Percentiles rank a stretch among this genome's conserved stretches.
Conservation (phyloP, 2,888 invertebrate genomes). For the Nipponacmea schrenckii region DNA sequence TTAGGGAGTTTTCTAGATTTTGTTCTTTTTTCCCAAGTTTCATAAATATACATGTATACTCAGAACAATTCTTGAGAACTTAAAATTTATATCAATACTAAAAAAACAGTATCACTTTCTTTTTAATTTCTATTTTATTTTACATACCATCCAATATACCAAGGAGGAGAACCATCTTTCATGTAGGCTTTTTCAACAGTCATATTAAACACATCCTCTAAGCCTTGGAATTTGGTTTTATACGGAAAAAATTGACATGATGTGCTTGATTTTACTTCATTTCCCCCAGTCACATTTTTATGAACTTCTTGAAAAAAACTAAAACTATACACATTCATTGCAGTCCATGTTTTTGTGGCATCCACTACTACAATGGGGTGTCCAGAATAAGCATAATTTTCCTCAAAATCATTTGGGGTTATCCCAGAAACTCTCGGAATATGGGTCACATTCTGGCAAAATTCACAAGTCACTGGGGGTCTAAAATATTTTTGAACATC, state of each 20-base stretch:
- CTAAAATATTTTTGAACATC: conserved; percentile 72
- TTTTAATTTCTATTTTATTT: no score
- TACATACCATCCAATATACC: conserved; percentile 79
- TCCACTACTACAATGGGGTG: conserved; percentile 87
- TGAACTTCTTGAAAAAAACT: conserved; percentile 82
- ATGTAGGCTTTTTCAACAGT: conserved; percentile 76
- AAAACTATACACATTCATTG: conserved; percentile 81
- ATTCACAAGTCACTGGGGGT: conserved; percentile 82
- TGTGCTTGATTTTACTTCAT: conserved; percentile 50
- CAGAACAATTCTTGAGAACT: no score
- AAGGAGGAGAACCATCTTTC: conserved; percentile 74
- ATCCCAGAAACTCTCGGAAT: conserved; percentile 78
- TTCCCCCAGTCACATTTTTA: conserved; percentile 67
- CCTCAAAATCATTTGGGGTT: conserved; percentile 78
- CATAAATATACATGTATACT: no score
- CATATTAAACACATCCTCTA: conserved; percentile 87
- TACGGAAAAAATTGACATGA: conserved; percentile 95
- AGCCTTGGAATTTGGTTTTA: conserved; percentile 81
- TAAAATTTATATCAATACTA: no score
- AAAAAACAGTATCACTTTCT: no score
- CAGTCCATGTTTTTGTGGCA: conserved; percentile 84
- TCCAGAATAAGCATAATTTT: conserved; percentile 80
- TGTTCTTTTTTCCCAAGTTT: no score
- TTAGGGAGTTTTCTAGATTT: no score
- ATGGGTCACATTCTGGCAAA: conserved; percentile 77